These are phyloP conservation scores for Julus scandinavius DNA, from an alignment of 2,888 invertebrate species.

Conservation along the genomic window DNA sequence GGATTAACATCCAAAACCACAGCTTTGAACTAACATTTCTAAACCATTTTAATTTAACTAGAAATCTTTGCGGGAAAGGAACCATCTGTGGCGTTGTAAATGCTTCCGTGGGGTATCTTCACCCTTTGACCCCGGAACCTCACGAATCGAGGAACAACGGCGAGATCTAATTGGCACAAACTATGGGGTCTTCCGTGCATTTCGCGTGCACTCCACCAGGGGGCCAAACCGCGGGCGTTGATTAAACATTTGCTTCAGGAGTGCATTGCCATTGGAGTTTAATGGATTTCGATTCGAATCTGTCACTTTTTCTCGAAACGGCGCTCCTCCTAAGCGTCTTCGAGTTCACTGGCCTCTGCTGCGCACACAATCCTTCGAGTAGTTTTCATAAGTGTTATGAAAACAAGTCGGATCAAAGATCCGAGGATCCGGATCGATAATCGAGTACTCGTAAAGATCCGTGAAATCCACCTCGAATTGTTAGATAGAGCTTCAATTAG, in stretches of 20 bases:
- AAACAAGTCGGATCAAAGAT: slow-evolving; percentile 12
- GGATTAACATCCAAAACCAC: too few relatives aligned
- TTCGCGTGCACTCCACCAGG: not conserved
- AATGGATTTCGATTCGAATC: slow-evolving; percentile 12
- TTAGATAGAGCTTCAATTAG: not conserved
- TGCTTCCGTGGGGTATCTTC: not conserved
- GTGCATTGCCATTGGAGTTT: not conserved
- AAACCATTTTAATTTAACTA: too few relatives aligned
- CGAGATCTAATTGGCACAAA: slow-evolving; percentile 9
- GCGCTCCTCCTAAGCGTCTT: not conserved
- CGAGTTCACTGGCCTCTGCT: not conserved
- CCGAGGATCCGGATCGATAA: slow-evolving; percentile 19
- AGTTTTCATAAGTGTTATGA: slow-evolving; percentile 33
- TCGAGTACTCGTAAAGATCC: not conserved
- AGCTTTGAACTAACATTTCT: too few relatives aligned
- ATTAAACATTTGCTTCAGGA: not conserved
- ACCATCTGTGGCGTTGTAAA: too few relatives aligned
- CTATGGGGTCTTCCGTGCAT: not conserved
- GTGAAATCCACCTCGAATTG: not conserved
- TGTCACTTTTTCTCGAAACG: slow-evolving; percentile 17
- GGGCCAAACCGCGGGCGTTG: not conserved
- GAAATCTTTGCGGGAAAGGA: too few relatives aligned
- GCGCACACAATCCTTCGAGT: not conserved
- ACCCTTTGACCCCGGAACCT: not conserved
- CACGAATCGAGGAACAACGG: not conserved